These are phyloP conservation scores for Poeciliopsis turneri DNA, from an alignment of 2,797 vertebrate species.

Conservation along the genomic window DNA sequence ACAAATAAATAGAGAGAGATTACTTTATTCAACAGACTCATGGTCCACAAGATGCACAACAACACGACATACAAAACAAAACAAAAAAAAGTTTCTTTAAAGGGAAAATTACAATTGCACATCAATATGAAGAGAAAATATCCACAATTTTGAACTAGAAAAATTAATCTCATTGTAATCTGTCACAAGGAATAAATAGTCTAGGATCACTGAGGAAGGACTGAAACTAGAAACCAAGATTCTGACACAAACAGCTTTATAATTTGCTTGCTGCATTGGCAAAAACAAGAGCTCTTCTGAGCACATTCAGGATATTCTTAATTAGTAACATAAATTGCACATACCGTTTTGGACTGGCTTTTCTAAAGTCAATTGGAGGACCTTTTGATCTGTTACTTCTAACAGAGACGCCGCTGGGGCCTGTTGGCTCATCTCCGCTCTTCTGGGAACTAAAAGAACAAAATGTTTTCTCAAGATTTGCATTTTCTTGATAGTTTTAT, in stretches of 20 bases:
- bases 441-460: conserved; percentile 4
- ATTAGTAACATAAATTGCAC: neutral
- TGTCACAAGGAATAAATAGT: too few species aligned
- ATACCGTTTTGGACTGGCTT: neutral
- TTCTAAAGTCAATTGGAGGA: accelerated
- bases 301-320: neutral
- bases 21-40: too few species aligned
- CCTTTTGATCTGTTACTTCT: neutral
- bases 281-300: neutral
- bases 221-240: too few species aligned
- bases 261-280: too few species aligned
- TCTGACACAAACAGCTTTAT: neutral
- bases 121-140: neutral
- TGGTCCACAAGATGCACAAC: too few species aligned
- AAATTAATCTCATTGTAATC: too few species aligned
- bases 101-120: neutral
- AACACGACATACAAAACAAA: too few species aligned
- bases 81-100: accelerated
- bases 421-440: accelerated
- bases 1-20: too few species aligned
- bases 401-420: conserved; percentile 10
- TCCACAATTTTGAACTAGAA: neutral
- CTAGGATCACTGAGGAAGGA: too few species aligned
- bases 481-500: neutral
- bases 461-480: neutral